phyloP scores from a whole-genome alignment of 2,888 invertebrate genomes.

The Thereva unica region DNA sequence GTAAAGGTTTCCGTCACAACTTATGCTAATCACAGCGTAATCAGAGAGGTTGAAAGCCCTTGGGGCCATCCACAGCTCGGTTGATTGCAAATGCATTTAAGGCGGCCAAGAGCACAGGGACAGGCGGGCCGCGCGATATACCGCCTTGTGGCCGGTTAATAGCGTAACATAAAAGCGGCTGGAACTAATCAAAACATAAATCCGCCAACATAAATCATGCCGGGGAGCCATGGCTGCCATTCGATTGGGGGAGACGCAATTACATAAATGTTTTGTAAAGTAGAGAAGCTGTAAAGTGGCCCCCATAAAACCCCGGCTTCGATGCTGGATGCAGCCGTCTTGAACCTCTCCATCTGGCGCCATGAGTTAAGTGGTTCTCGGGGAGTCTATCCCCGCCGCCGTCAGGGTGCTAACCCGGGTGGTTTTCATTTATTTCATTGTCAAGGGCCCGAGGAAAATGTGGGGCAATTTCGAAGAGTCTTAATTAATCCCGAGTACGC shows the following conservation, averaged over 20 bases:
- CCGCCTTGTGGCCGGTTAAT: slow-evolving; percentile 18
- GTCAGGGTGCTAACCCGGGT: slow-evolving; percentile 9
- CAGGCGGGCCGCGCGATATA: neutral
- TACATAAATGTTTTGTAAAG: slow-evolving; percentile 29
- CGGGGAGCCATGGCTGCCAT: slow-evolving; percentile 2
- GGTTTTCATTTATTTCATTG: slow-evolving; percentile 23
- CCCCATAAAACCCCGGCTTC: too few species aligned
- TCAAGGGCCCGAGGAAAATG: slow-evolving; percentile 4
- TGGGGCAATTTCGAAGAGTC: too few species aligned
- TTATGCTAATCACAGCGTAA: too few species aligned
- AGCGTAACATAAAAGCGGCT: slow-evolving; percentile 20
- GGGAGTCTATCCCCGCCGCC: slow-evolving; percentile 14
- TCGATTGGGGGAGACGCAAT: slow-evolving; percentile 16
- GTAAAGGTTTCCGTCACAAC: too few species aligned
- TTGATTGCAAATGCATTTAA: slow-evolving; percentile 18
- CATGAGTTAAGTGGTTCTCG: neutral
- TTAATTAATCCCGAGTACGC: too few species aligned
- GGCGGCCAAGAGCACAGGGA: slow-evolving; percentile 20
- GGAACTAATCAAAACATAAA: slow-evolving; percentile 36
- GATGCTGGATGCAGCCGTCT: neutral
- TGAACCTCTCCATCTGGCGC: slow-evolving; percentile 20
- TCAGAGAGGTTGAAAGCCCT: too few species aligned
- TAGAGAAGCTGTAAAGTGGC: too few species aligned
- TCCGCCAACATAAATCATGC: slow-evolving; percentile 35
- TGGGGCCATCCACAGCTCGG: too few species aligned